Evolutionary conservation across 2,888 invertebrate species (phyloP), one percentile per base, ranked within the genome.

Genomic region (Drosophila birchii): DNA sequence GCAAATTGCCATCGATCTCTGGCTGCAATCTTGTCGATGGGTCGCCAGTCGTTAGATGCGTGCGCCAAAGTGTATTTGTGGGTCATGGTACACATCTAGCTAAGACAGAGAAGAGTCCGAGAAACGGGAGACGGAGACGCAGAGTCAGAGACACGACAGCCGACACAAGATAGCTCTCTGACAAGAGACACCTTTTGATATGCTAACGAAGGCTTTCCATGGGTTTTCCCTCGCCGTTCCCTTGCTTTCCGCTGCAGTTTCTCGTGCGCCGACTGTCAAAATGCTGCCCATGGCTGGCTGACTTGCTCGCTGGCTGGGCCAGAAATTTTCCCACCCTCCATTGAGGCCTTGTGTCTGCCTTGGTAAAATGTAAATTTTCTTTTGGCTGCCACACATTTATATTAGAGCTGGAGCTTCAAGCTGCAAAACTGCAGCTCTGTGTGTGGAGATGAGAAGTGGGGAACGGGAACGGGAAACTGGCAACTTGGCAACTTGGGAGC

Each of bases 141-240:
- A 45, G 45, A 60, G 49, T 7, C 32, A 7, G 18, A 61, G 66
- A 58, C 66, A 73, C 64, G 78, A 79, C 78, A 77, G 62, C 58
- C 75, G 66, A 73, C 75, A 75, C 59, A 67, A 72, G 78, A 75
- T 79, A 82, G 74, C 77, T 80, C 74, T 67, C 77, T 86, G 78
- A 84, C 80, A 78, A 78, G 84, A 86, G 84, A 85, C 84, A 86
- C 87, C 84, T 86, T 86, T 84, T 80, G 84, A 78, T 84, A 85
- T 85, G 84, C 87, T 85, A 86, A 85, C 84, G 84, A 85, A 81
- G 86, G 61, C 59, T 47, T 39, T 39, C 59, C 49, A 38, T 44
- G 53, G 26, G 38, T 61, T 58, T 66, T 39, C 34, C 44, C 34
- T 44, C 44, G 9, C 18, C 39, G 11, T 47, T 34, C 26, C 12